Percentiles rank a stretch among this genome's conserved stretches.
Evolutionary conservation across 2,797 vertebrate genomes (phyloP).

Genomic region (Falco rusticolus): DNA sequence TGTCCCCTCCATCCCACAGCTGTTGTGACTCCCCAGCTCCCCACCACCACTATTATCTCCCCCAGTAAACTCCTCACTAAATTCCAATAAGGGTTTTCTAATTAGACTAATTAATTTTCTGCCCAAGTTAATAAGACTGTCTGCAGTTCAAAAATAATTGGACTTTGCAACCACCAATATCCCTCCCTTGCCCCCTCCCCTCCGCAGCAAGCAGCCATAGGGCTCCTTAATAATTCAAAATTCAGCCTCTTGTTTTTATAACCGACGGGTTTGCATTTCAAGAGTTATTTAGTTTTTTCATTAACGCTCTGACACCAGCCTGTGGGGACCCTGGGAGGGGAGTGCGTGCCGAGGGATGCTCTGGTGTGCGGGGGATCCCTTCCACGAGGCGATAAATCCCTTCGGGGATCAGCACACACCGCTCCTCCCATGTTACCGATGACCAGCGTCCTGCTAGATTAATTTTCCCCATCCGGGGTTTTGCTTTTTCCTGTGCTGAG

Average conservation of each 20-base stretch:
- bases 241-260: conserved; percentile 69
- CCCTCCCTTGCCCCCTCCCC: conserved; percentile 60
- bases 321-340: neutral
- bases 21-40: neutral
- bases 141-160: conserved; percentile 82
- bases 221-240: conserved; percentile 77
- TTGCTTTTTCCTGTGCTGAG: neutral
- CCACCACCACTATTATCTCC: neutral
- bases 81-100: conserved; percentile 82
- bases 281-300: conserved; percentile 79
- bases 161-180: conserved; percentile 78
- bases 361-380: neutral
- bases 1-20: neutral
- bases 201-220: conserved; percentile 52
- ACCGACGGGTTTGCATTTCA: conserved; percentile 56
- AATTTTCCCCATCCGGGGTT: neutral
- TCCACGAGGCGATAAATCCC: neutral
- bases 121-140: conserved; percentile 85
- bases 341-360: neutral
- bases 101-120: conserved; percentile 87
- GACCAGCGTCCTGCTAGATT: neutral
- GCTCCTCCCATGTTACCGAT: neutral
- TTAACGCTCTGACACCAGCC: conserved; percentile 57
- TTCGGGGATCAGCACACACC: neutral
- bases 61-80: conserved; percentile 75